A percentile compares a stretch with the other conserved stretches of the same genome.
Conservation (phyloP, 92 coral and sea anemone species). For the Zoanthus sociatus region DNA sequence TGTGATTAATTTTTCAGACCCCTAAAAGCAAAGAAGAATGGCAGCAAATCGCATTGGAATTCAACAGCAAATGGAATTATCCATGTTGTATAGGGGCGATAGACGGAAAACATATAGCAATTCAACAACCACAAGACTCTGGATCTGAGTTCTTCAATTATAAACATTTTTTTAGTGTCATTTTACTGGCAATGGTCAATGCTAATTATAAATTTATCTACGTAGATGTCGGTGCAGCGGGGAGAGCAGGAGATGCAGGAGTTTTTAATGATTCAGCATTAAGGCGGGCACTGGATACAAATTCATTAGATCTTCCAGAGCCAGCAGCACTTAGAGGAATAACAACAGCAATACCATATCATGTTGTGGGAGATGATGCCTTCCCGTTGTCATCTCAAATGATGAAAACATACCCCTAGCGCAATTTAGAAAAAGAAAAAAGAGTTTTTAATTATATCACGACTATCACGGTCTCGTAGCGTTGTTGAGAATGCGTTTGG, state of each 20-base stretch:
- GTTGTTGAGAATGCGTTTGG: not conserved
- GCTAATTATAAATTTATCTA: slow-evolving; percentile 66
- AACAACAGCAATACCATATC: not conserved
- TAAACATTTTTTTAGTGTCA: slow-evolving; percentile 65
- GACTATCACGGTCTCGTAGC: slow-evolving; percentile 24
- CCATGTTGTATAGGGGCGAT: slow-evolving; percentile 60
- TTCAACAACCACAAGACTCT: slow-evolving; percentile 57
- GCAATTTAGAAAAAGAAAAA: no score
- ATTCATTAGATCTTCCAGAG: no score
- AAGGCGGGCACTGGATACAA: slow-evolving; percentile 36
- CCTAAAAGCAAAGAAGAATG: no score
- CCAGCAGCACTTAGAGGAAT: no score
- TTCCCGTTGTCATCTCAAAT: slow-evolving; percentile 9
- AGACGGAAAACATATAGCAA: slow-evolving; percentile 70
- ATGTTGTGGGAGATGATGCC: slow-evolving; percentile 1
- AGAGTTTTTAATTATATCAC: not conserved
- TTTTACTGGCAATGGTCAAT: slow-evolving; percentile 61
- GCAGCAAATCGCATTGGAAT: no score
- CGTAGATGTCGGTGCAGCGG: slow-evolving; percentile 73
- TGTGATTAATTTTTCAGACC: no score
- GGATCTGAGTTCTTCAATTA: slow-evolving; percentile 72
- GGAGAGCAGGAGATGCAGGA: slow-evolving; percentile 78
- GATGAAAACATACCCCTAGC: no score
- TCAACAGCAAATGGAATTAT: no score
- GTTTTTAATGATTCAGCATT: slow-evolving; percentile 55